Conservation (phyloP, 2,113 vertebrate genomes). For the Larimichthys crocea region DNA sequence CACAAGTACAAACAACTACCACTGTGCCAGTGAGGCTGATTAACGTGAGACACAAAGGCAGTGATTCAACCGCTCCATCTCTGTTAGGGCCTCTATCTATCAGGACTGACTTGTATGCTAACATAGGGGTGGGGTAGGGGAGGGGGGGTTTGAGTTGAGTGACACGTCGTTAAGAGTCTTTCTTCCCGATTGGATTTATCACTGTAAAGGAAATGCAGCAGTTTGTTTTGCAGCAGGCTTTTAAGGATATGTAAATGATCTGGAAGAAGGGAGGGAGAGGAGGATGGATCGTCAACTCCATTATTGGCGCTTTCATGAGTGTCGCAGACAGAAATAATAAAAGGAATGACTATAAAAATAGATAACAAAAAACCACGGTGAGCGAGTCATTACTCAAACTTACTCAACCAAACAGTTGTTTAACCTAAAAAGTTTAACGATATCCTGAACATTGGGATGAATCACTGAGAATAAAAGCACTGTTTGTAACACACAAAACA, state of each 20-base stretch:
- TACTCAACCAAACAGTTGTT: neutral
- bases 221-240: conserved; percentile 70
- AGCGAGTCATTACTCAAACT: conserved; percentile 34
- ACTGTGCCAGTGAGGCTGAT: conserved; percentile 52
- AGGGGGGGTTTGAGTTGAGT: conserved; percentile 44
- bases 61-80: conserved; percentile 69
- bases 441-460: conserved; percentile 12
- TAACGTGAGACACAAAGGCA: conserved; percentile 68
- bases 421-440: conserved; percentile 43
- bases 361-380: conserved; percentile 27
- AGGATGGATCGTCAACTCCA: conserved; percentile 56
- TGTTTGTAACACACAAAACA: conserved; percentile 28
- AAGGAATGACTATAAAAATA: conserved; percentile 42
- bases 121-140: conserved; percentile 25
- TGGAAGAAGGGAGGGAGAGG: conserved; percentile 8
- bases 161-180: conserved; percentile 63
- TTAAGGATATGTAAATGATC: conserved; percentile 76
- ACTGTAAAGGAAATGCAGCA: conserved; percentile 58
- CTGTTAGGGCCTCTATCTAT: conserved; percentile 70
- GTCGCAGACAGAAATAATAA: conserved; percentile 53
- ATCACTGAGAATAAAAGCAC: conserved; percentile 26
- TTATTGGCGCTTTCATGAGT: conserved; percentile 45
- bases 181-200: conserved; percentile 67
- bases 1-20: conserved; percentile 22
- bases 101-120: conserved; percentile 66